phyloP scores from a whole-genome alignment of 2,113 vertebrate genomes.

The Arenaria interpres region DNA sequence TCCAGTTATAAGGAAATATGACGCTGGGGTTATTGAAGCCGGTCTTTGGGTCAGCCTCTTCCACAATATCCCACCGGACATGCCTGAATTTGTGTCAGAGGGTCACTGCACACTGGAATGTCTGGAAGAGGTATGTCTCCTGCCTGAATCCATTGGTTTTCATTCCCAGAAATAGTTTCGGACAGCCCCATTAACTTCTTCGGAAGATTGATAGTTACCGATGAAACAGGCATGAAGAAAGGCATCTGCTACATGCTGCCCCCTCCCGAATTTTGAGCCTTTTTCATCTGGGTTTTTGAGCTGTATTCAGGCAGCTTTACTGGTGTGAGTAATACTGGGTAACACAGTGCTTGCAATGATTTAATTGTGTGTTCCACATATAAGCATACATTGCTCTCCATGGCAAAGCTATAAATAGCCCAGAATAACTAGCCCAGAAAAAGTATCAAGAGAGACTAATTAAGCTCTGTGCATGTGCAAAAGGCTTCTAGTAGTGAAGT shows the following conservation, averaged over 20 bases:
- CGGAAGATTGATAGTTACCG: background rate
- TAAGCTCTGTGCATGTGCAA: background rate
- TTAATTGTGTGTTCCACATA: background rate
- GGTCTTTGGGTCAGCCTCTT: slow-evolving; percentile 91
- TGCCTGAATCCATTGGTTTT: background rate
- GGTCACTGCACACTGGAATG: slow-evolving; percentile 89
- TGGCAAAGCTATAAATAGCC: background rate
- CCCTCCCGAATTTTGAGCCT: background rate
- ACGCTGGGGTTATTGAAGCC: slow-evolving; percentile 87
- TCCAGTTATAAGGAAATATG: slow-evolving; percentile 76
- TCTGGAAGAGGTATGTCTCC: slow-evolving; percentile 81
- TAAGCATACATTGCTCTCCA: background rate
- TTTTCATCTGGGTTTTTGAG: background rate
- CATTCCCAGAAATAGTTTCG: background rate
- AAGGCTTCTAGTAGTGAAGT: background rate
- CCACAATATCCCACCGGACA: slow-evolving; percentile 87
- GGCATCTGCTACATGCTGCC: background rate
- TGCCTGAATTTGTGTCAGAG: slow-evolving; percentile 85
- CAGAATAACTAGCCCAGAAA: background rate
- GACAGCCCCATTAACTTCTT: background rate
- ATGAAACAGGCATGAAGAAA: background rate
- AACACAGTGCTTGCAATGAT: background rate
- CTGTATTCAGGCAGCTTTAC: background rate
- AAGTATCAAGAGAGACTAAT: background rate
- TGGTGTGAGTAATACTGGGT: background rate